Percentiles rank a stretch among this genome's conserved stretches.
These are phyloP conservation scores for Hoplias malabaricus DNA, from an alignment of 2,113 vertebrate genomes.

Conservation along the genomic window DNA sequence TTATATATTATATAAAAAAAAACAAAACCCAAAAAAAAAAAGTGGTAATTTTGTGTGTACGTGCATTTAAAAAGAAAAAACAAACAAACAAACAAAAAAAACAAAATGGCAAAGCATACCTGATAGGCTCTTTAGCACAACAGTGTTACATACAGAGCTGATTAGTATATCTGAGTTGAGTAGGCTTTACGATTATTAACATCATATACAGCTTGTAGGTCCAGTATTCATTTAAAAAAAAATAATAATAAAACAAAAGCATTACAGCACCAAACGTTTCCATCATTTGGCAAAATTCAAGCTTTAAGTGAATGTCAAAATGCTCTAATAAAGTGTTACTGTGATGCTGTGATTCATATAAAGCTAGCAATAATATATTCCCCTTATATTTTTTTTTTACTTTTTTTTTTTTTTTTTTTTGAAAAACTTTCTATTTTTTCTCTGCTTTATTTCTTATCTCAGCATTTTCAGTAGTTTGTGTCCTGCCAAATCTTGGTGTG, in stretches of 20 bases:
- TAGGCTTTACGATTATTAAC: conserved; percentile 77
- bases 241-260: conserved; percentile 65
- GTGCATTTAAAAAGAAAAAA: conserved; percentile 65
- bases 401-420: conserved; percentile 49
- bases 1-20: not conserved
- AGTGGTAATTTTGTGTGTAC: conserved; percentile 36
- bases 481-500: conserved; percentile 81
- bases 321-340: conserved; percentile 82
- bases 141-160: conserved; percentile 82
- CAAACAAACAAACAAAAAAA: conserved; percentile 61
- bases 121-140: conserved; percentile 79
- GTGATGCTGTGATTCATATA: conserved; percentile 81
- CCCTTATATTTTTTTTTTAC: conserved; percentile 64
- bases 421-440: conserved; percentile 37
- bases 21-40: conserved; percentile 4
- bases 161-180: conserved; percentile 79
- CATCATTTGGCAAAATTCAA: conserved; percentile 85
- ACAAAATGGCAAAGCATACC: conserved; percentile 80
- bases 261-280: conserved; percentile 82
- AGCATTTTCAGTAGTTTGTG: conserved; percentile 65
- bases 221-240: conserved; percentile 77
- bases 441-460: conserved; percentile 49
- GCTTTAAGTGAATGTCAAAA: conserved; percentile 85
- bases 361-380: conserved; percentile 79
- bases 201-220: conserved; percentile 81